These are phyloP conservation scores for Laupala kohalensis DNA, from an alignment of 1,140 invertebrate species.

Conservation along the genomic window DNA sequence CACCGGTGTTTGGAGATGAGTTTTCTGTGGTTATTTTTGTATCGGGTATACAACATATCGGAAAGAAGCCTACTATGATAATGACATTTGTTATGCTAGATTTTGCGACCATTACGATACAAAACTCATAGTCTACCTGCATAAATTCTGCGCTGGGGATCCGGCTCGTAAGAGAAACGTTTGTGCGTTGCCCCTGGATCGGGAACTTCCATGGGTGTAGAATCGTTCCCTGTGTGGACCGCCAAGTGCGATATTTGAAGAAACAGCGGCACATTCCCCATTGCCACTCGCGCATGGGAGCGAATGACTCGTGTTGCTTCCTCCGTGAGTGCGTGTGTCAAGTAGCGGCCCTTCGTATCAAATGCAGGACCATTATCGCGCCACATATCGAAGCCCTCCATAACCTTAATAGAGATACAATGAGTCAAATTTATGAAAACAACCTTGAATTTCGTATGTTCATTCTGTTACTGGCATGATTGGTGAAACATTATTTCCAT, in stretches of 20 bases:
- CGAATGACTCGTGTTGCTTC: slow-evolving; percentile 52
- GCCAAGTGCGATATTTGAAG: slow-evolving; percentile 46
- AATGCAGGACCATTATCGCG: slow-evolving; percentile 49
- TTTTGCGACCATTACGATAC: too few species aligned
- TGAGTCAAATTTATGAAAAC: too few species aligned
- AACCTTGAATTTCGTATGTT: too few species aligned
- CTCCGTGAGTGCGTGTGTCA: slow-evolving; percentile 68
- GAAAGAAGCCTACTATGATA: too few species aligned
- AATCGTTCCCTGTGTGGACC: slow-evolving; percentile 32
- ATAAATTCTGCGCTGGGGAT: slow-evolving; percentile 37
- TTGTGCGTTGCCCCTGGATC: slow-evolving; percentile 31
- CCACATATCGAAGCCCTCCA: slow-evolving; percentile 48
- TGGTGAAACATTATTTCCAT: too few species aligned
- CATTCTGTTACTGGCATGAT: too few species aligned
- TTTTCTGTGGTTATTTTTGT: too few species aligned
- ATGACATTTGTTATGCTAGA: too few species aligned
- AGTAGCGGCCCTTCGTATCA: slow-evolving; percentile 65
- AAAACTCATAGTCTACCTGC: too few species aligned
- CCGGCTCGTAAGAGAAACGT: slow-evolving; percentile 40
- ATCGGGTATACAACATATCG: too few species aligned
- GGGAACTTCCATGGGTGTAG: slow-evolving; percentile 38
- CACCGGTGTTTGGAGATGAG: too few species aligned
- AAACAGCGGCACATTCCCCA: slow-evolving; percentile 33
- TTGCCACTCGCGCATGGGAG: slow-evolving; percentile 27
- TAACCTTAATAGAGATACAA: too few species aligned